These are phyloP conservation scores for Andricus grossulariae DNA, from an alignment of 1,140 invertebrate species.

Conservation along the genomic window DNA sequence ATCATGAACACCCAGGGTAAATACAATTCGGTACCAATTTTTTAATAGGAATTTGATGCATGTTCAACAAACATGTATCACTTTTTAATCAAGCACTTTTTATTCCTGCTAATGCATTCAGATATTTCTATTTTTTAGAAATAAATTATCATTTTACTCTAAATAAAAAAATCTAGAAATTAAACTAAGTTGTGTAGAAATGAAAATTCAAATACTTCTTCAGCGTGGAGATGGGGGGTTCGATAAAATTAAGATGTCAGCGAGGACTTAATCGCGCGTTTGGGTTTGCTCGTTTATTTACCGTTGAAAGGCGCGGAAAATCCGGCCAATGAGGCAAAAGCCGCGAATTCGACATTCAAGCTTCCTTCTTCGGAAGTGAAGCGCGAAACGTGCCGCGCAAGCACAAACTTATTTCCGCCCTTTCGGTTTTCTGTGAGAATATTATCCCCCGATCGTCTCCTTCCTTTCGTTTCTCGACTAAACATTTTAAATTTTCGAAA, in stretches of 20 bases:
- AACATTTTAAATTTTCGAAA: background rate
- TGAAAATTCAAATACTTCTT: background rate
- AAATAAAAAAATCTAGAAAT: background rate
- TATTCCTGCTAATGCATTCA: background rate
- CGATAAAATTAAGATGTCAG: slow-evolving; percentile 6
- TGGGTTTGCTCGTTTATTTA: slow-evolving; percentile 10
- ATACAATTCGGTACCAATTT: background rate
- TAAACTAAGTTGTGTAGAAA: background rate
- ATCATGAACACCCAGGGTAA: no score
- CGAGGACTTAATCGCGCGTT: slow-evolving; percentile 18
- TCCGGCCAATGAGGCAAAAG: slow-evolving; percentile 40
- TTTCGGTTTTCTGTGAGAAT: background rate
- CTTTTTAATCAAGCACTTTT: background rate
- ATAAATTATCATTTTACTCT: background rate
- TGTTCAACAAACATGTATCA: background rate
- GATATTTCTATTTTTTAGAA: background rate
- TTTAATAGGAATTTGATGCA: background rate
- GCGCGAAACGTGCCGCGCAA: slow-evolving; percentile 48
- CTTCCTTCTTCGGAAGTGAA: slow-evolving; percentile 32
- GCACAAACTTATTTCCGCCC: slow-evolving; percentile 40
- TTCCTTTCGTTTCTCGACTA: background rate
- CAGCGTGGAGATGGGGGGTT: background rate
- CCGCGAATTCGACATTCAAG: slow-evolving; percentile 23
- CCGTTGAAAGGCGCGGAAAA: slow-evolving; percentile 27
- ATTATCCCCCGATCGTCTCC: slow-evolving; percentile 12